phyloP scores from a whole-genome alignment of 2,797 vertebrate genomes.

The Neomorphus geoffroyi region DNA sequence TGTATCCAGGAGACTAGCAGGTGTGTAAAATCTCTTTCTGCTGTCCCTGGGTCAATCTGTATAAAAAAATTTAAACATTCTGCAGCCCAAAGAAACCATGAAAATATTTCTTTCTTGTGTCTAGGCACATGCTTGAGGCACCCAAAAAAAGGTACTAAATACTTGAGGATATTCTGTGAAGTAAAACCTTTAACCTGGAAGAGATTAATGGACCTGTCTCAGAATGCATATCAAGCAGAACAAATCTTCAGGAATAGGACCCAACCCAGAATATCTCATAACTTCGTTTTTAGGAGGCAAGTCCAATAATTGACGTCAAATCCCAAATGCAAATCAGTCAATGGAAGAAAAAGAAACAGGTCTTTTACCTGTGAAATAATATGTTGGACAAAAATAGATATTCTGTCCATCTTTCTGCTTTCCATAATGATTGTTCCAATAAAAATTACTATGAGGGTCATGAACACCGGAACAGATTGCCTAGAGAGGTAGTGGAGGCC shows the following conservation, averaged over 20 bases:
- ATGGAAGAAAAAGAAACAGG: not conserved
- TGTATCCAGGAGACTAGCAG: no score
- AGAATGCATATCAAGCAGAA: not conserved
- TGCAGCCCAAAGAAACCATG: not conserved
- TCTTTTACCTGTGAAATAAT: not conserved
- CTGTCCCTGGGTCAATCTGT: not conserved
- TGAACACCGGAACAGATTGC: no score
- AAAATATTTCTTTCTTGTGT: not conserved
- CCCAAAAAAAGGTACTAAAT: not conserved
- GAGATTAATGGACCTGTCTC: not conserved
- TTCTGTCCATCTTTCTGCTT: not conserved
- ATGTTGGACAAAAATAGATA: not conserved
- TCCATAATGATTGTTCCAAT: not conserved
- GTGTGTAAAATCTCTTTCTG: not conserved
- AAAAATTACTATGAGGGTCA: no score
- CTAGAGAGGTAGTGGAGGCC: no score
- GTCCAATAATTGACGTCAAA: not conserved
- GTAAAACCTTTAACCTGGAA: not conserved
- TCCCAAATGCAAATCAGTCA: not conserved
- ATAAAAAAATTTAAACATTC: not conserved
- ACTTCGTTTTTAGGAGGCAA: not conserved
- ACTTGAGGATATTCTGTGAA: not conserved
- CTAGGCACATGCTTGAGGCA: not conserved
- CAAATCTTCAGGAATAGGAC: not conserved
- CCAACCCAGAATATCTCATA: not conserved